A percentile compares a stretch with the other conserved stretches of the same genome.
Evolutionary conservation across 2,113 vertebrate genomes (phyloP).

Genomic region (Cryptotis parvus): DNA sequence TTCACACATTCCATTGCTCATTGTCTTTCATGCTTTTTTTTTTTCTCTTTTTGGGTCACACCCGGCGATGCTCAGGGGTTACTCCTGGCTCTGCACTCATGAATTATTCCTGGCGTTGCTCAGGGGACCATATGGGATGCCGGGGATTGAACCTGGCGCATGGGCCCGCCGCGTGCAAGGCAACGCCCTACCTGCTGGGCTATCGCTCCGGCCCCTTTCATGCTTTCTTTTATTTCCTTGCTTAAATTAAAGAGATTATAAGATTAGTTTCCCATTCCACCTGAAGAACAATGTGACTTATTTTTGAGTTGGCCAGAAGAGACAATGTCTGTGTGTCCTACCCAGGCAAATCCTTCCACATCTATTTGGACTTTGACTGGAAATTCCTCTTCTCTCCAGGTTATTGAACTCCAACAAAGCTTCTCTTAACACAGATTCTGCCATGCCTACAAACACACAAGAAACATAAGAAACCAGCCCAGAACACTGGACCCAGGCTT

Average conservation of each 20-base stretch:
- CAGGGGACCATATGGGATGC: too few relatives aligned
- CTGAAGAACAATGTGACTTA: constrained; percentile 8
- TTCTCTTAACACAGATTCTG: not conserved
- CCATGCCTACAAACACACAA: not conserved
- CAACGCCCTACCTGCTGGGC: too few relatives aligned
- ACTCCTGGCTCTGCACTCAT: too few relatives aligned
- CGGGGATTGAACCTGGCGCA: too few relatives aligned
- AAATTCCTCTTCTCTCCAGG: not conserved
- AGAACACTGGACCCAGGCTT: not conserved
- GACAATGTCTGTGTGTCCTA: not conserved
- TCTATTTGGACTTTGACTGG: not conserved
- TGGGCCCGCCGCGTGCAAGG: too few relatives aligned
- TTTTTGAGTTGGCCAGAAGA: constrained; percentile 45
- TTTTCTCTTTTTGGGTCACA: too few relatives aligned
- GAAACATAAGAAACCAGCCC: not conserved
- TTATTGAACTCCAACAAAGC: not conserved
- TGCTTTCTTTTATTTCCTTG: constrained; percentile 3
- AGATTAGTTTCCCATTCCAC: constrained; percentile 18
- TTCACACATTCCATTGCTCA: not conserved
- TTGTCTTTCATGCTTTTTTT: not conserved
- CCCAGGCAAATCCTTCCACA: not conserved
- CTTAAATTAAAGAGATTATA: constrained; percentile 3
- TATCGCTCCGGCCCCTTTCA: too few relatives aligned
- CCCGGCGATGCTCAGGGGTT: too few relatives aligned
- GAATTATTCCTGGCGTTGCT: too few relatives aligned